phyloP scores from a whole-genome alignment of 2,797 vertebrate genomes.

The Anniella stebbinsi region DNA sequence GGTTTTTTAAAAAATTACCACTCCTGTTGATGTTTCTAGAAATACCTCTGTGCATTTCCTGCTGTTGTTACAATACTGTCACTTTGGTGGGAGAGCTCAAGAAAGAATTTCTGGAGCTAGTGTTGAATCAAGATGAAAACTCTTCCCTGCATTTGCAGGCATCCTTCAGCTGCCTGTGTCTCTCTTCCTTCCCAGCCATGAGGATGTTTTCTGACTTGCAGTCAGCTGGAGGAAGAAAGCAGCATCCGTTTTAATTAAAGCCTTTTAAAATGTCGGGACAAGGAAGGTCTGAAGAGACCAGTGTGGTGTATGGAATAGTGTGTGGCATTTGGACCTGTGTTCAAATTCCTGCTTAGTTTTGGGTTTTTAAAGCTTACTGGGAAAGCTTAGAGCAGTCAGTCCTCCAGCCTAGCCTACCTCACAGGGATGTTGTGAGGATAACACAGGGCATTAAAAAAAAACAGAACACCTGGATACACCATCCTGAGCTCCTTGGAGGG shows the following conservation, averaged over 20 bases:
- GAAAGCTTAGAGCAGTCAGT: not conserved
- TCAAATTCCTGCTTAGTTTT: not conserved
- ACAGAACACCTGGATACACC: not conserved
- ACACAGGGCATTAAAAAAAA: not conserved
- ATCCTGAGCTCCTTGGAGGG: not conserved
- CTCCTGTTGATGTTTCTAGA: not conserved
- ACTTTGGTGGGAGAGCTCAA: not conserved
- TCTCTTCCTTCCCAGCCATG: too few relatives aligned
- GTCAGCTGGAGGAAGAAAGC: not conserved
- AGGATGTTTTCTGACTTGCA: not conserved
- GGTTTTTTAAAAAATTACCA: not conserved
- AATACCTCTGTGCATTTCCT: not conserved
- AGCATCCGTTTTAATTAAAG: not conserved
- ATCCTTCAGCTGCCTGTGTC: not conserved
- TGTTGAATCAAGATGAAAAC: not conserved
- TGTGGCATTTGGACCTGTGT: not conserved
- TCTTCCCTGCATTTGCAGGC: too few relatives aligned
- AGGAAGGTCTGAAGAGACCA: not conserved
- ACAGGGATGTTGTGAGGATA: not conserved
- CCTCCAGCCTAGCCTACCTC: not conserved
- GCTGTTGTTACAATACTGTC: not conserved
- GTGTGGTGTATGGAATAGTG: not conserved
- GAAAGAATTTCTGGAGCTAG: not conserved
- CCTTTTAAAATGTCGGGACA: not conserved
- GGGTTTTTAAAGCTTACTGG: not conserved